These are phyloP conservation scores for Aphrophora alni DNA, from an alignment of 2,888 invertebrate species.

Conservation along the genomic window DNA sequence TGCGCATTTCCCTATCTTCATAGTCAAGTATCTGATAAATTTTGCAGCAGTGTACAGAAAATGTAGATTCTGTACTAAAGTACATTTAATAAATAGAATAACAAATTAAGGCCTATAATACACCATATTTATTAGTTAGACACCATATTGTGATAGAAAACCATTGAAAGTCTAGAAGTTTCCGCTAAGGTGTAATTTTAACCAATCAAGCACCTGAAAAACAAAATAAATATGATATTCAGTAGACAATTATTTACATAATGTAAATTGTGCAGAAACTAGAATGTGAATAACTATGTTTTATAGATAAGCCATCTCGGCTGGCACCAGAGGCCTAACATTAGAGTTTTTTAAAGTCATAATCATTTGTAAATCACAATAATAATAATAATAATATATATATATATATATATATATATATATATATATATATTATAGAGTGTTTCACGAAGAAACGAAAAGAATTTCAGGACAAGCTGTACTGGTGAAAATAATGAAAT, in stretches of 20 bases:
- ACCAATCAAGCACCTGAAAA: neutral
- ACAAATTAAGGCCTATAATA: neutral
- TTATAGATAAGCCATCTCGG: too few species aligned
- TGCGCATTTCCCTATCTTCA: neutral
- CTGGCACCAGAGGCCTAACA: too few species aligned
- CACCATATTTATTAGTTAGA: neutral
- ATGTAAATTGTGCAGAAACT: too few species aligned
- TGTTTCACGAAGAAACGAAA: too few species aligned
- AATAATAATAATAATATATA: too few species aligned
- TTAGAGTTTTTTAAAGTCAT: too few species aligned
- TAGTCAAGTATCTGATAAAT: neutral
- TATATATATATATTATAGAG: too few species aligned
- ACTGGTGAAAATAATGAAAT: too few species aligned
- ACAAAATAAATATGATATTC: neutral
- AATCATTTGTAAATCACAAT: too few species aligned
- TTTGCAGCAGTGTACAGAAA: neutral
- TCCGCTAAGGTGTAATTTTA: neutral
- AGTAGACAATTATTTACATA: neutral
- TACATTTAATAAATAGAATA: slow-evolving; percentile 6
- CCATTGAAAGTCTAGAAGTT: slow-evolving; percentile 6
- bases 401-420: too few species aligned
- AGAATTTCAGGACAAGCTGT: too few species aligned
- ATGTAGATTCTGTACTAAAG: neutral
- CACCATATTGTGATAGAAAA: neutral
- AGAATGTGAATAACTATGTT: too few species aligned